These are phyloP conservation scores for Lepus townsendii DNA, from an alignment of 2,797 vertebrate species.

Conservation along the genomic window DNA sequence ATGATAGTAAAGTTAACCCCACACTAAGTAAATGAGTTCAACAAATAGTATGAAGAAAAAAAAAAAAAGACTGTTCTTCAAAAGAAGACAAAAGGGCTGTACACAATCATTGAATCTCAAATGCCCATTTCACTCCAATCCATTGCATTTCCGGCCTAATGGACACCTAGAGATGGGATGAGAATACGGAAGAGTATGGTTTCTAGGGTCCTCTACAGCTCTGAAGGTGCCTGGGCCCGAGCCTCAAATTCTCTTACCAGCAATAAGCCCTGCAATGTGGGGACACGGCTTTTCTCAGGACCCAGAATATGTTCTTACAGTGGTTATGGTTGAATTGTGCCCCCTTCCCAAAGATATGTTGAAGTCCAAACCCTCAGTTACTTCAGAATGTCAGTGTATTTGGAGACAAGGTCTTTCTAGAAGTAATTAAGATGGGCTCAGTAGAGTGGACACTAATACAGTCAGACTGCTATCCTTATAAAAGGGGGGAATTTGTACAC, in stretches of 20 bases:
- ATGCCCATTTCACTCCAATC: too few relatives aligned
- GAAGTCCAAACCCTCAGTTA: neutral
- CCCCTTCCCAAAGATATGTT: neutral
- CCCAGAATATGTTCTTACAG: neutral
- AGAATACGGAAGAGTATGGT: neutral
- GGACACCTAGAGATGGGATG: neutral
- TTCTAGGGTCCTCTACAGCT: neutral
- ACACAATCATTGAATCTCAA: too few relatives aligned
- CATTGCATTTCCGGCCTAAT: neutral
- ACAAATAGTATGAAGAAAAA: too few relatives aligned
- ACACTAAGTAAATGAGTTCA: too few relatives aligned
- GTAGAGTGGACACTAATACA: neutral
- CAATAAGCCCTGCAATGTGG: neutral
- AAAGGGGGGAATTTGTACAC: neutral
- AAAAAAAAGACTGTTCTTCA: too few relatives aligned
- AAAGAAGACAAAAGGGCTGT: too few relatives aligned
- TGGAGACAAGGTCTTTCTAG: constrained; percentile 21
- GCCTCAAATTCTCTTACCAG: neutral
- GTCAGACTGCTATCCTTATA: neutral
- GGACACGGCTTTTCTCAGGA: neutral
- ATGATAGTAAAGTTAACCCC: too few relatives aligned
- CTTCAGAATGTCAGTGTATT: constrained; percentile 37
- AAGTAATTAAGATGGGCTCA: neutral
- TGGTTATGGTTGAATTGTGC: neutral
- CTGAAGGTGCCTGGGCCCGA: neutral